Evolutionary conservation across 2,113 vertebrate species (phyloP).

Genomic region (Toxotes chatareus): DNA sequence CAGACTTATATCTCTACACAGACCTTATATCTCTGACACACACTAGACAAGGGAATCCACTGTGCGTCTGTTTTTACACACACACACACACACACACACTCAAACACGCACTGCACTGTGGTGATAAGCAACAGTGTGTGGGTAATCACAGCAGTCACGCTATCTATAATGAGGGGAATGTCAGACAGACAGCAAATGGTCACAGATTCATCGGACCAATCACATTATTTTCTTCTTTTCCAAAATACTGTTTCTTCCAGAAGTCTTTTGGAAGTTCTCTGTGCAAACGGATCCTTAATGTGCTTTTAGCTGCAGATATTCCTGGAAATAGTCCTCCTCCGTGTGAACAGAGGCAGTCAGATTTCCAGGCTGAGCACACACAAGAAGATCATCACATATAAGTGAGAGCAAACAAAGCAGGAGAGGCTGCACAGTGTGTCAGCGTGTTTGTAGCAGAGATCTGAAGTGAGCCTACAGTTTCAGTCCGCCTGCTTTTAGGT

Average conservation of each 20-base stretch:
- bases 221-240: neutral
- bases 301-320: neutral
- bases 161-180: constrained; percentile 61
- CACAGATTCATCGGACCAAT: neutral
- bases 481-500: neutral
- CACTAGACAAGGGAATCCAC: constrained; percentile 23
- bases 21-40: neutral
- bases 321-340: constrained; percentile 8
- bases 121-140: constrained; percentile 68
- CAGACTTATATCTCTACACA: too few species aligned
- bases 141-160: constrained; percentile 65
- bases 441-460: neutral
- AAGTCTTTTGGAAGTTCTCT: constrained; percentile 7
- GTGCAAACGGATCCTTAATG: neutral
- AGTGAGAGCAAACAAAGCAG: neutral
- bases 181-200: constrained; percentile 36
- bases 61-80: constrained; percentile 26
- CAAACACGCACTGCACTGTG: constrained; percentile 9
- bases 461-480: neutral
- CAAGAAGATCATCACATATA: neutral
- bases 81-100: neutral
- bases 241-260: neutral
- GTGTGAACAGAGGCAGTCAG: neutral
- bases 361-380: constrained; percentile 14
- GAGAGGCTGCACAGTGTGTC: neutral